Base-by-base conservation (phyloP, 2,113 vertebrate genomes). In the Ardeotis arabs region DNA sequence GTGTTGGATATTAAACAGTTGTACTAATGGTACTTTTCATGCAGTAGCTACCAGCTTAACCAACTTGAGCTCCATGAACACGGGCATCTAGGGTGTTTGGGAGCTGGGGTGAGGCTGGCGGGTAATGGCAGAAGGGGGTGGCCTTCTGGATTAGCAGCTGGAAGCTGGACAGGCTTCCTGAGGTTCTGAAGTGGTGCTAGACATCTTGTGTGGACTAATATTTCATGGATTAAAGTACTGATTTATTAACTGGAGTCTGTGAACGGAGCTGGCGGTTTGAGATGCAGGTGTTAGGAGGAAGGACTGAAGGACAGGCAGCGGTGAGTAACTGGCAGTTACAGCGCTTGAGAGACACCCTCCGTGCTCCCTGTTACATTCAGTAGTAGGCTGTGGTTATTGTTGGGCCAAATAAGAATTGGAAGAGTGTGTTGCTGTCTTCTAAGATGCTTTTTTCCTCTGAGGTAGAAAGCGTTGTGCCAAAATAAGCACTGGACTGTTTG, bases 51-150 rank as follows among this genome's bases (percentile, higher is more conserved):
- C 24, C 27, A 23, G 28, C 7, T 37, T 41, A 33, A 35, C 14
- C 19, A 24, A 1, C 25, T 28, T 8, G 60, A 47, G 23, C 14
- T 81, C 21, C 4, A 1, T 45, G 41, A 39, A 19, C 24, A 5
- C 0, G 4, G 52, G 16, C 9, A 25, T 3, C 10, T 27, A 2
- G 66, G 53, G 11, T 22, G 4, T 21, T 39, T 64, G 53, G 67
- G 79, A 58, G 15, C 8, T 14, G 52, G 25, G 77, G 15, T 52
- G 62, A 35, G 47, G 53, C 56, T 67, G 56, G 35, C 41, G 49
- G 74, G 28, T 14, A 20, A 0, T 1, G 35, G 1, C 7, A 55
- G 27, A 23, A 15, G 2, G 66, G 72, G 67, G 39, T 39, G 39
- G 39, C 64, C 68, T n/a, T 50, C 49, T 88, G 49, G 64, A 55